Conservation (phyloP, 2,888 invertebrate species). For the Cepaea hortensis region DNA sequence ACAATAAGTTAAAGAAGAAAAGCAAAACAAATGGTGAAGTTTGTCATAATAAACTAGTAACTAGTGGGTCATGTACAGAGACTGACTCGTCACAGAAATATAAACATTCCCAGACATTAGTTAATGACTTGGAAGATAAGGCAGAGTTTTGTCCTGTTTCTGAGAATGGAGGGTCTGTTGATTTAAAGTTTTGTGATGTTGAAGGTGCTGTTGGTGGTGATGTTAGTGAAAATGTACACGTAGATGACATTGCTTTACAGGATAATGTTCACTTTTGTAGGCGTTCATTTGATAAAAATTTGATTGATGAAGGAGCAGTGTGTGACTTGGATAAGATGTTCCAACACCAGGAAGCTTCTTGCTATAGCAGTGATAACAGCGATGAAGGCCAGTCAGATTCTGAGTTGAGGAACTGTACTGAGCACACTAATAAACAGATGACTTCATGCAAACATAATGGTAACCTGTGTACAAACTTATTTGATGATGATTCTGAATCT, state of each 20-base stretch:
- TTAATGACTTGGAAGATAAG: background rate
- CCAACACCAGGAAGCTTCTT: constrained; percentile 41
- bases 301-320: constrained; percentile 58
- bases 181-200: background rate
- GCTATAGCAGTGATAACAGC: constrained; percentile 2
- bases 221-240: background rate
- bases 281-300: constrained; percentile 42
- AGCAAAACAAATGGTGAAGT: background rate
- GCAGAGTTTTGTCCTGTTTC: background rate
- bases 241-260: background rate
- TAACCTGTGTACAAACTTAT: background rate
- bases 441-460: background rate
- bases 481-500: constrained; percentile 36
- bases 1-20: background rate
- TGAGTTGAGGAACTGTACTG: background rate
- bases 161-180: background rate
- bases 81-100: background rate
- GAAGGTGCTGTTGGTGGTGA: constrained; percentile 40
- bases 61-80: background rate
- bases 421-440: background rate
- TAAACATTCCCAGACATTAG: background rate
- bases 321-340: constrained; percentile 55
- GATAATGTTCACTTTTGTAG: constrained; percentile 13
- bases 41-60: background rate
- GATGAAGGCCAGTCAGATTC: constrained; percentile 25